Evolutionary conservation across 1,140 invertebrate genomes (phyloP).

Genomic region (Coenobita brevimanus): DNA sequence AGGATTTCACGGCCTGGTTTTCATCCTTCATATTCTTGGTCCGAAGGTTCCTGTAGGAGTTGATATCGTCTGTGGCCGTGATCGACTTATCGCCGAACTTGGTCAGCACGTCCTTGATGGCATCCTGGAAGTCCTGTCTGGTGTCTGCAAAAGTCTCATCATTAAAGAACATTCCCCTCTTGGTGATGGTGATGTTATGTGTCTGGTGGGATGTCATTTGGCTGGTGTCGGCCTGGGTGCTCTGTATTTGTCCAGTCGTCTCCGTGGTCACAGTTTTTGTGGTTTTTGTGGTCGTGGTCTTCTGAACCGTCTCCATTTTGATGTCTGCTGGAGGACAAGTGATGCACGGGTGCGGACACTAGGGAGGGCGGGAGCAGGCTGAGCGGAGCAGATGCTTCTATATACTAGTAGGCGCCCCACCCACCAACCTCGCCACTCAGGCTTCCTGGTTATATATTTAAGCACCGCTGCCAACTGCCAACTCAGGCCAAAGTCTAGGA

Average conservation of each 20-base stretch:
- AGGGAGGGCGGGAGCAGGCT: too few relatives aligned
- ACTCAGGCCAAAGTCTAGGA: slow-evolving; percentile 45
- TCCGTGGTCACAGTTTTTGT: slow-evolving; percentile 21
- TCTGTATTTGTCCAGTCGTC: background rate
- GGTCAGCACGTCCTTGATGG: slow-evolving; percentile 35
- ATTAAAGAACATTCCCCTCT: slow-evolving; percentile 36
- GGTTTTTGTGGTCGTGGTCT: slow-evolving; percentile 10
- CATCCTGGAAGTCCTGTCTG: slow-evolving; percentile 43
- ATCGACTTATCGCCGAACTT: slow-evolving; percentile 38
- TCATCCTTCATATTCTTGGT: slow-evolving; percentile 25
- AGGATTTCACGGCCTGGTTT: slow-evolving; percentile 30
- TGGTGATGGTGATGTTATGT: slow-evolving; percentile 27
- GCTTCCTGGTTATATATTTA: slow-evolving; percentile 26
- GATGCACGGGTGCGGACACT: too few relatives aligned
- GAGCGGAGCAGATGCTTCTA: too few relatives aligned
- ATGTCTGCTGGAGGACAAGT: background rate
- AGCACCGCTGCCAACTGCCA: slow-evolving; percentile 12
- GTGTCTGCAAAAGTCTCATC: slow-evolving; percentile 34
- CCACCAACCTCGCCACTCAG: background rate
- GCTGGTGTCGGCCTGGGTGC: too few relatives aligned
- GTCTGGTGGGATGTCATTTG: too few relatives aligned
- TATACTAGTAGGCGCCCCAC: too few relatives aligned
- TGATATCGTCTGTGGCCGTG: slow-evolving; percentile 14
- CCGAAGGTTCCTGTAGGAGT: slow-evolving; percentile 17
- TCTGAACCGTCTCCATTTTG: slow-evolving; percentile 23